phyloP scores from a whole-genome alignment of 2,888 invertebrate species.

The Drosophila hamatofila region DNA sequence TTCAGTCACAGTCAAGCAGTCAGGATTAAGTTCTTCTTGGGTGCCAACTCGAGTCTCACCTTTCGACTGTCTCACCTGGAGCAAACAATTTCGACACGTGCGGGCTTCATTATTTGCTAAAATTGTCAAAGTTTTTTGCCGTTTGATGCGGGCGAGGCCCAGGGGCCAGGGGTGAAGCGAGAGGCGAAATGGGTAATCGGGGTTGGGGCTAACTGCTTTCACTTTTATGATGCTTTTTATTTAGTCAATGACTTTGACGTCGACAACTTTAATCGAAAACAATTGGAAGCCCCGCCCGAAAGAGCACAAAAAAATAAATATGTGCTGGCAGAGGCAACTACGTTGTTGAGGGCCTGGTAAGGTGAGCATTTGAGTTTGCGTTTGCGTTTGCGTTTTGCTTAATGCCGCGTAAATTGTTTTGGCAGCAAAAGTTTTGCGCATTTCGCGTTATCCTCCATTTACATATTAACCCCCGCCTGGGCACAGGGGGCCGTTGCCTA shows the following conservation, averaged over 20 bases:
- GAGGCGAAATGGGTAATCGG: neutral
- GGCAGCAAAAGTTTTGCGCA: conserved; percentile 76
- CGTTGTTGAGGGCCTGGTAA: conserved; percentile 34
- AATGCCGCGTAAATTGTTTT: conserved; percentile 79
- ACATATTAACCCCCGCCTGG: conserved; percentile 63
- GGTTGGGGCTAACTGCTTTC: conserved; percentile 45
- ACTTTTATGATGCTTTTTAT: conserved; percentile 72
- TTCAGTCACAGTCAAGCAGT: conserved; percentile 25
- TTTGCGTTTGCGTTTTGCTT: conserved; percentile 65
- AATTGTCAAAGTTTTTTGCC: conserved; percentile 76
- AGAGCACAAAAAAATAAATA: neutral
- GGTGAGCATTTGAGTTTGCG: conserved; percentile 64
- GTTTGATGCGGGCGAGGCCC: conserved; percentile 42
- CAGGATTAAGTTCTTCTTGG: conserved; percentile 31
- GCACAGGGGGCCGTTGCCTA: conserved; percentile 42
- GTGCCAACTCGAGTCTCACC: conserved; percentile 35
- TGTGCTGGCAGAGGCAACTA: conserved; percentile 1
- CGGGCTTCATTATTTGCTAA: conserved; percentile 77
- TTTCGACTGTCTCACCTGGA: conserved; percentile 54
- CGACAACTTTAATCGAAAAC: conserved; percentile 78
- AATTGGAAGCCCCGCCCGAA: conserved; percentile 45
- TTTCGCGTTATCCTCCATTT: conserved; percentile 77
- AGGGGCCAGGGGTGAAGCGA: no score
- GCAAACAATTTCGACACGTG: conserved; percentile 70
- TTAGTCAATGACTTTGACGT: conserved; percentile 79